Percentiles rank a stretch among this genome's conserved stretches.
Evolutionary conservation across 2,888 invertebrate species (phyloP).

Genomic region (Dryocosmus kuriphilus): DNA sequence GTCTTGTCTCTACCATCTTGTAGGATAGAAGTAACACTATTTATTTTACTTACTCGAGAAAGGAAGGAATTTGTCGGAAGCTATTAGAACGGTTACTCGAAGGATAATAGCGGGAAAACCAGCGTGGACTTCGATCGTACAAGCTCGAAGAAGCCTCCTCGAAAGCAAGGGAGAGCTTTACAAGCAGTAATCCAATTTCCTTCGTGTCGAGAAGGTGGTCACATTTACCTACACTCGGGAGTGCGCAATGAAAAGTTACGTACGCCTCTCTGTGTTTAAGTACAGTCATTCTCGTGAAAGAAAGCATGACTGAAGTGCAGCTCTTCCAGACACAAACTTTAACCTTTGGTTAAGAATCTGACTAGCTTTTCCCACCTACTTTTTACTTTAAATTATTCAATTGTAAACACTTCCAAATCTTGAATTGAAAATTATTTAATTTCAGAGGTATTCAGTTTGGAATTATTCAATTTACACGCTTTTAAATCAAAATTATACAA

Average conservation of each 20-base stretch:
- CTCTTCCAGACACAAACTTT: neutral
- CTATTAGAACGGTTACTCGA: slow-evolving; percentile 44
- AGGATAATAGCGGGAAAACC: neutral
- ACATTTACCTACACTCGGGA: neutral
- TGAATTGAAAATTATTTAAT: no score
- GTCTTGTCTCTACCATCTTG: neutral
- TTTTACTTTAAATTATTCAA: no score
- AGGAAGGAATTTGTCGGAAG: slow-evolving; percentile 47
- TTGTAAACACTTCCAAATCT: no score
- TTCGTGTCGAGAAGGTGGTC: slow-evolving; percentile 20
- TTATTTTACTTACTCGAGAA: neutral
- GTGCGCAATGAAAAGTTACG: neutral
- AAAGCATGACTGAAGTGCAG: neutral
- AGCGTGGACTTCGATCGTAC: neutral
- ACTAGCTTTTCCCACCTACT: no score
- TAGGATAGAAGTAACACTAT: neutral
- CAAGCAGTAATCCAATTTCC: slow-evolving; percentile 49
- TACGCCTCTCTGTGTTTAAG: neutral
- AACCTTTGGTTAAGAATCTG: neutral
- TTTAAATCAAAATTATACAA: no score
- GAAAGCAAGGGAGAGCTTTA: slow-evolving; percentile 34
- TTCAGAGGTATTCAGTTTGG: no score
- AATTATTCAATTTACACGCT: no score
- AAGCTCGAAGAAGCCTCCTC: slow-evolving; percentile 38
- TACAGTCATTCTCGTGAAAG: neutral